Percentiles rank a stretch among this genome's conserved stretches.
Conservation (phyloP, 2,888 invertebrate species). For the Tetramorium bicarinatum region DNA sequence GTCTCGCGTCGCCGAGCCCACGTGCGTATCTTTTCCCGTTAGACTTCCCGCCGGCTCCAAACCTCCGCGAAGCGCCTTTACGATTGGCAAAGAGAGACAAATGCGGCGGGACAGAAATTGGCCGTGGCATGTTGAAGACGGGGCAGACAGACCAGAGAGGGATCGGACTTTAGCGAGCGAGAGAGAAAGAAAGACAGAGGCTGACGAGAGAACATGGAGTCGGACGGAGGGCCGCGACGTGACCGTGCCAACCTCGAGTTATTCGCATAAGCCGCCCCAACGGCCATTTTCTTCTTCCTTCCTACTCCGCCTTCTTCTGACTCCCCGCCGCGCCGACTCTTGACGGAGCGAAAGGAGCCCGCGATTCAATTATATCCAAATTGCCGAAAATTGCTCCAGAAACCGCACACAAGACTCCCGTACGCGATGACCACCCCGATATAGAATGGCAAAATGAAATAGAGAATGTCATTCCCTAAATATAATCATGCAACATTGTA, state of each 20-base stretch:
- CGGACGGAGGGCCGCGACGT: slow-evolving; percentile 59
- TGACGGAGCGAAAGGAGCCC: background rate
- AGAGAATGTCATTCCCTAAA: background rate
- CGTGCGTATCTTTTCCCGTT: slow-evolving; percentile 48
- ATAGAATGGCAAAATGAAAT: background rate
- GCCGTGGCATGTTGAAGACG: slow-evolving; percentile 77
- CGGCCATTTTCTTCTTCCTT: slow-evolving; percentile 54
- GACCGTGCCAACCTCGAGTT: slow-evolving; percentile 76
- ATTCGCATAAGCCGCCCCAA: slow-evolving; percentile 75
- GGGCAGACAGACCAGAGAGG: slow-evolving; percentile 51
- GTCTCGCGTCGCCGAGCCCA: slow-evolving; percentile 28
- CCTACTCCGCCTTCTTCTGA: slow-evolving; percentile 30
- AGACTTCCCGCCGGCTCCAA: slow-evolving; percentile 48
- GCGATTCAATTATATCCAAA: slow-evolving; percentile 28
- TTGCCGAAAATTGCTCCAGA: background rate
- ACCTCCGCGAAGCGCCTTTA: slow-evolving; percentile 59
- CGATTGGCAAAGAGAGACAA: slow-evolving; percentile 84
- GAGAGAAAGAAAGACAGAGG: slow-evolving; percentile 55
- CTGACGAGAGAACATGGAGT: slow-evolving; percentile 60
- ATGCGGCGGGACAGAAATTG: slow-evolving; percentile 84
- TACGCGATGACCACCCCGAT: background rate
- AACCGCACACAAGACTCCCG: background rate
- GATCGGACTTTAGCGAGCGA: slow-evolving; percentile 22
- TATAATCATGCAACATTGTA: no score
- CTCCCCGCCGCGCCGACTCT: background rate